These are phyloP conservation scores for Listrodromus nycthemerus DNA, from an alignment of 2,888 invertebrate genomes.

Conservation along the genomic window DNA sequence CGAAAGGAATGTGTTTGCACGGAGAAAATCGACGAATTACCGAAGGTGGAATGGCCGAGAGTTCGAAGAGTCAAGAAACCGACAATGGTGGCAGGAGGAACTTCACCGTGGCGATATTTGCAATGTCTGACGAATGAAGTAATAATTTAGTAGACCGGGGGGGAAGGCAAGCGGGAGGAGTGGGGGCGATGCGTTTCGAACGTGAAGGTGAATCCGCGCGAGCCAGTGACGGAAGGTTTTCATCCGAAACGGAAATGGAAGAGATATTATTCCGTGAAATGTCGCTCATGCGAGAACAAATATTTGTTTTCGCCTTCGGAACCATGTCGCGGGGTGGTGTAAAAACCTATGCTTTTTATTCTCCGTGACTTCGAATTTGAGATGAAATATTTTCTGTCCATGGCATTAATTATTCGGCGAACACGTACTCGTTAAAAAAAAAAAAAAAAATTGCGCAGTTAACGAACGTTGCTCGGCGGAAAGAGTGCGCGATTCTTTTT, in stretches of 20 bases:
- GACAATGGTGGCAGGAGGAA: not conserved
- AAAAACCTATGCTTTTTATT: not conserved
- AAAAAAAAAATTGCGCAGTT: no score
- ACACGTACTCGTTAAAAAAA: no score
- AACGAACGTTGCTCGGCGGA: no score
- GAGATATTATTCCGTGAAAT: slow-evolving; percentile 14
- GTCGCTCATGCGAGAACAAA: not conserved
- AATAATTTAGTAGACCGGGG: slow-evolving; percentile 74
- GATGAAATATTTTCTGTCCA: not conserved
- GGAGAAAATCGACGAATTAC: slow-evolving; percentile 51
- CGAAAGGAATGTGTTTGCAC: slow-evolving; percentile 48
- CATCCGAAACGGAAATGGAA: slow-evolving; percentile 12
- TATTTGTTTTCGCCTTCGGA: slow-evolving; percentile 13
- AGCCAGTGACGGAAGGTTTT: not conserved
- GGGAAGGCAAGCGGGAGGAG: not conserved
- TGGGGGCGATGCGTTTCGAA: not conserved
- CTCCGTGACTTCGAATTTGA: not conserved
- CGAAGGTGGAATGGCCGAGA: slow-evolving; percentile 38
- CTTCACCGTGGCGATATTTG: slow-evolving; percentile 74
- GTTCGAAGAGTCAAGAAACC: slow-evolving; percentile 46
- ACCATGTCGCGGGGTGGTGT: not conserved
- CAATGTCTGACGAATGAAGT: slow-evolving; percentile 72
- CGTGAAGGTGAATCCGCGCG: not conserved
- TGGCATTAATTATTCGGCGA: no score
- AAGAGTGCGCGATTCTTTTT: no score